Conservation (phyloP, 1,140 invertebrate genomes). For the Drosophila equinoxialis region DNA sequence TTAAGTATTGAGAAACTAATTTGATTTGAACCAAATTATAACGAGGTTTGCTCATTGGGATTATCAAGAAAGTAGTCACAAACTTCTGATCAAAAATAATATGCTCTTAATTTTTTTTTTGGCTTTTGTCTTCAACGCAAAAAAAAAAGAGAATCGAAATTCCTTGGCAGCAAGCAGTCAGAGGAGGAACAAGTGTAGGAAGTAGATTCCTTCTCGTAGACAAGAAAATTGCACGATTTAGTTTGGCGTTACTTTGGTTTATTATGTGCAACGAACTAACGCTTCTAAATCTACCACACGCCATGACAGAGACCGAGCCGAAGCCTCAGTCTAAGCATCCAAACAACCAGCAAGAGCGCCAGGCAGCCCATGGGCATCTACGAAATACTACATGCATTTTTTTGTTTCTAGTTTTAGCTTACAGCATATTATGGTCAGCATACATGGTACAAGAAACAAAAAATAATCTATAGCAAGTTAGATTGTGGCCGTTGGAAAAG, state of each 20-base stretch:
- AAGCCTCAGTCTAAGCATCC: neutral
- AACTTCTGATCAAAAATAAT: neutral
- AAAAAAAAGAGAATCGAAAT: neutral
- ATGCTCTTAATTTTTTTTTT: neutral
- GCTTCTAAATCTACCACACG: slow-evolving; percentile 21
- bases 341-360: neutral
- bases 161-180: slow-evolving; percentile 10
- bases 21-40: too few species aligned
- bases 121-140: neutral
- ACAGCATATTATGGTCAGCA: slow-evolving; percentile 18
- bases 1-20: too few species aligned
- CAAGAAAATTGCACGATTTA: slow-evolving; percentile 25
- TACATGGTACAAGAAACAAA: slow-evolving; percentile 6
- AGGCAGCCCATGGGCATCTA: slow-evolving; percentile 19
- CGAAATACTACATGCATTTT: slow-evolving; percentile 14
- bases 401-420: slow-evolving; percentile 10
- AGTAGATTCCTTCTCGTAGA: slow-evolving; percentile 21
- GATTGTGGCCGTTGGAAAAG: neutral
- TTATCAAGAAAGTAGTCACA: neutral
- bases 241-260: slow-evolving; percentile 25
- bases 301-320: neutral
- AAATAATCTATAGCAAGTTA: neutral
- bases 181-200: slow-evolving; percentile 24
- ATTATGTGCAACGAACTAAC: slow-evolving; percentile 24
- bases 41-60: too few species aligned